Evolutionary conservation across 2,797 vertebrate species (phyloP).

Genomic region (Meriones psammophilus): DNA sequence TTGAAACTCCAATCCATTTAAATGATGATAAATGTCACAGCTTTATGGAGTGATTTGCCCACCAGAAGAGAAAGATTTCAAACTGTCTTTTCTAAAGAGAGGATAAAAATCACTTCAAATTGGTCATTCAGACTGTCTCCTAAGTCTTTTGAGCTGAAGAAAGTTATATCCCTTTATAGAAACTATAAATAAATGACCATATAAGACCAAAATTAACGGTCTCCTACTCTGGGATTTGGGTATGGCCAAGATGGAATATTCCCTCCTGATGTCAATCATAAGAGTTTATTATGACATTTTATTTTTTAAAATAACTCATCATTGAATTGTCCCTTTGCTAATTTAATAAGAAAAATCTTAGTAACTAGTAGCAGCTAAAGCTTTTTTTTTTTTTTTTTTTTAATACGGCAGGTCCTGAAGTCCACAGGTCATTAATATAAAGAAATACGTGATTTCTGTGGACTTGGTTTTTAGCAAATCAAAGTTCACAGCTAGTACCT

Average conservation of each 20-base stretch:
- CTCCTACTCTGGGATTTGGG: background rate
- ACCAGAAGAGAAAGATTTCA: slow-evolving; percentile 78
- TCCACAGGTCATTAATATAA: slow-evolving; percentile 8
- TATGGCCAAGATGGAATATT: slow-evolving; percentile 33
- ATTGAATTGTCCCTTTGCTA: slow-evolving; percentile 22
- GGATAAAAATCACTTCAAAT: slow-evolving; percentile 78
- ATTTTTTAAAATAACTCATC: background rate
- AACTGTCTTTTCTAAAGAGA: slow-evolving; percentile 73
- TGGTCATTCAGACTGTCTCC: slow-evolving; percentile 50
- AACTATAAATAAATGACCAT: slow-evolving; percentile 64
- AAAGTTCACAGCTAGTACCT: background rate
- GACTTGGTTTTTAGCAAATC: background rate
- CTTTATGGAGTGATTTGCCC: slow-evolving; percentile 72
- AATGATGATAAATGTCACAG: slow-evolving; percentile 83
- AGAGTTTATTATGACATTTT: slow-evolving; percentile 35
- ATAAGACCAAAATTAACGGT: slow-evolving; percentile 41
- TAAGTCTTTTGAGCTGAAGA: slow-evolving; percentile 59
- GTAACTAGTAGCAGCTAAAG: background rate
- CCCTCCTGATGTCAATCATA: background rate
- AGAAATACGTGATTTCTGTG: background rate
- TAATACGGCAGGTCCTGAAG: background rate
- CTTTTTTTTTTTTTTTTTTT: background rate
- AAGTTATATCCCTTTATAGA: slow-evolving; percentile 65
- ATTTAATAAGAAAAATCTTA: slow-evolving; percentile 33
- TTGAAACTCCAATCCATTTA: slow-evolving; percentile 81